Base-by-base conservation (phyloP, 2,797 vertebrate genomes). In the Sylvilagus floridanus region DNA sequence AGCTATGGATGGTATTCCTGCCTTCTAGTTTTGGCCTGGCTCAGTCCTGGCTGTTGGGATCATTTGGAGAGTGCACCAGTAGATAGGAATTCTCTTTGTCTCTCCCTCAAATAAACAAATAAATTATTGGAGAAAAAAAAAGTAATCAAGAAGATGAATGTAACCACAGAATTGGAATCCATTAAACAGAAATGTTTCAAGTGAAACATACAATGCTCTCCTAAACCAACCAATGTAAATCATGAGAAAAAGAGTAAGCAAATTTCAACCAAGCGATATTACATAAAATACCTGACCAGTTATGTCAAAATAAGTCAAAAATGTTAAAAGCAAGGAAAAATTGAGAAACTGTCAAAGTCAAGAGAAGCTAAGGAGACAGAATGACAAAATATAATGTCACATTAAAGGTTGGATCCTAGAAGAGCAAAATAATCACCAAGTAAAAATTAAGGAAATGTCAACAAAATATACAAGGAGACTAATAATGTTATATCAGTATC, bases 351-450 rank as follows among this genome's bases (percentile, higher is more conserved):
- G 19, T 17, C 10, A 52, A 17, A 78, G 42, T 16, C 13, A 73
- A 78, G 42, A 60, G 32, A 7, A 84, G 21, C 6, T 54, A 42
- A 24, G 7, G 9, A 93, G 21, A 82, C 0, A 89, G 21, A 4
- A 17, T 17, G 6, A 88, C 21, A 37, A 71, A 65, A 57, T 62
- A 19, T 21, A 30, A 21, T 35, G 1, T 6, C 13, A 30, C 24
- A 16, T 30, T 32, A 21, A 57, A 2, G 42, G 47, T n/a, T 62
- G 0, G 17, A 63, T 17, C 0, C 5, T 52, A 12, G 19, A 16
- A 19, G 10, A 68, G 26, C 35, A 68, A 69, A 87, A 71, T n/a
- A 19, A 66, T 28, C 26, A n/a, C 10, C 73, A 24, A 21, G 32
- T 69, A 72, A 22, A 63, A 42, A 57, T 26, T 28, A 54, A 76